phyloP scores from a whole-genome alignment of 2,113 vertebrate genomes.

The Echinops telfairi region DNA sequence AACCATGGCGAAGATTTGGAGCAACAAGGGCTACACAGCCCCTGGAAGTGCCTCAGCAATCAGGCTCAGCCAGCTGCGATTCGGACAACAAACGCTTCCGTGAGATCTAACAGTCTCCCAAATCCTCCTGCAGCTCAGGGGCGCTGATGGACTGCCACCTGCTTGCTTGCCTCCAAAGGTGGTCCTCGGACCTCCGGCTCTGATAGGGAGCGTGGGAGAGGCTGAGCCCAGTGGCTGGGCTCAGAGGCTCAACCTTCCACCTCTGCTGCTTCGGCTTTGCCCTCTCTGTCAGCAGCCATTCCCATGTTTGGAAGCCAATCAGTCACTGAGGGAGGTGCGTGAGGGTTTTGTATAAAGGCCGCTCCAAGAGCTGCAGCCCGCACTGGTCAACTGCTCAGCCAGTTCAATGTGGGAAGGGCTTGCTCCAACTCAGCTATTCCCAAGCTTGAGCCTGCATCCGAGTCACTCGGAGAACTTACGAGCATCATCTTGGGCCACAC shows the following conservation, averaged over 20 bases:
- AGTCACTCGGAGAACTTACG: not conserved
- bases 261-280: not conserved
- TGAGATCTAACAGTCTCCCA: slow-evolving; percentile 38
- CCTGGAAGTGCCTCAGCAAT: not conserved
- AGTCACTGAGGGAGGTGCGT: not conserved
- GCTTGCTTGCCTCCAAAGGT: not conserved
- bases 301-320: slow-evolving; percentile 2
- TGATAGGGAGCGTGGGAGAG: not conserved
- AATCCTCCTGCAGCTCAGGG: slow-evolving; percentile 20
- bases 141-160: slow-evolving; percentile 37
- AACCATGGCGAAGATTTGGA: not conserved
- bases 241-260: not conserved
- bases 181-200: not conserved
- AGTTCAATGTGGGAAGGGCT: not conserved
- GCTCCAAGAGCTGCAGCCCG: not conserved
- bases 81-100: not conserved
- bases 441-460: not conserved
- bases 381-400: not conserved
- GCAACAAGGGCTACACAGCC: not conserved
- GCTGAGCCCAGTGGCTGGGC: not conserved
- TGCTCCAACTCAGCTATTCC: not conserved
- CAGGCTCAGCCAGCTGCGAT: not conserved
- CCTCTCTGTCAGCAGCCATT: not conserved
- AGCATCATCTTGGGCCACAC: not conserved
- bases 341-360: not conserved